These are phyloP conservation scores for Phymorhynchus buccinoides DNA, from an alignment of 1,140 invertebrate genomes.

Conservation along the genomic window DNA sequence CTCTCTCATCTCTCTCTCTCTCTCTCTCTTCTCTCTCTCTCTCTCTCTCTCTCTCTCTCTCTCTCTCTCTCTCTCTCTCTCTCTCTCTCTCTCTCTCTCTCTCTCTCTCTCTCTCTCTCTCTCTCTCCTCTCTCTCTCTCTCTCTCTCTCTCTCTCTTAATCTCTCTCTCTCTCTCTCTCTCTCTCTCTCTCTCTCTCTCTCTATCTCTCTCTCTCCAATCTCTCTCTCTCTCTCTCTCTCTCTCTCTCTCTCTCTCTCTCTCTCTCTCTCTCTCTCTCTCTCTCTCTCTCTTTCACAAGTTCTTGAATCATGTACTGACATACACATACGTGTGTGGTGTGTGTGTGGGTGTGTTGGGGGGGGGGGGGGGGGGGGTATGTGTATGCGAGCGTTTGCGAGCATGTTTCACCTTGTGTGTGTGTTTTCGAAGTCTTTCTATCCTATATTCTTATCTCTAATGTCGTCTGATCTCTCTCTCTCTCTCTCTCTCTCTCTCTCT, in stretches of 20 bases:
- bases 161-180: conserved; percentile 11
- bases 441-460: no score
- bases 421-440: no score
- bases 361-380: no score
- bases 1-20: neutral
- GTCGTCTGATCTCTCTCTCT: conserved; percentile 1
- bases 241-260: no score
- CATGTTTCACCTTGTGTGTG: no score
- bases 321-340: no score
- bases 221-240: conserved; percentile 24
- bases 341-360: no score
- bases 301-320: no score
- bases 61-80: conserved; percentile 25
- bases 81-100: no score
- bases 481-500: conserved; percentile 6
- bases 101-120: neutral
- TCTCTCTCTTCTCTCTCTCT: conserved; percentile 12
- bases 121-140: neutral
- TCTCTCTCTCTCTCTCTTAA: neutral
- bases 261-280: neutral
- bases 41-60: neutral
- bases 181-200: neutral
- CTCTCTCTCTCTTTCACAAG: neutral
- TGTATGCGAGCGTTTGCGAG: no score
- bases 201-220: conserved; percentile 8